These are phyloP conservation scores for Cynocephalus volans DNA, from an alignment of 2,113 vertebrate genomes.

Conservation along the genomic window DNA sequence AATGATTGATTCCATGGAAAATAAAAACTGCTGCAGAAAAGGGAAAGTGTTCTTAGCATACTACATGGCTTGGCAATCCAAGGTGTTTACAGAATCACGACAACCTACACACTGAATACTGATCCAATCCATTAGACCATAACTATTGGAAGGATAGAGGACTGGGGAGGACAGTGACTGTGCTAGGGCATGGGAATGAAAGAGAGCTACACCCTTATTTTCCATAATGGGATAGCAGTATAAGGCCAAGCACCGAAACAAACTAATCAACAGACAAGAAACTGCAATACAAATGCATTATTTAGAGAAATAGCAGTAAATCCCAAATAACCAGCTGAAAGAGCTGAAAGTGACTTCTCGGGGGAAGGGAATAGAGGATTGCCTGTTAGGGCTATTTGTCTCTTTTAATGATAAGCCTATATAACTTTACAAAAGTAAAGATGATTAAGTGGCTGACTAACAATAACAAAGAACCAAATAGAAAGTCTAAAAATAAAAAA, in stretches of 20 bases:
- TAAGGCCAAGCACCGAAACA: not conserved
- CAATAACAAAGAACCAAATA: slow-evolving; percentile 7
- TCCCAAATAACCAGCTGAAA: not conserved
- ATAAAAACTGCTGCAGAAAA: slow-evolving; percentile 33
- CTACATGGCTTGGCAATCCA: not conserved
- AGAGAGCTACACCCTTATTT: not conserved
- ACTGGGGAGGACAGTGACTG: not conserved
- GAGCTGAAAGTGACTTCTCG: not conserved
- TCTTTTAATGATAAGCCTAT: slow-evolving; percentile 8
- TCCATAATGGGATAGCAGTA: not conserved
- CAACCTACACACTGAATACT: not conserved
- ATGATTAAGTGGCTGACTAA: not conserved
- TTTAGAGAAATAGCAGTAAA: not conserved
- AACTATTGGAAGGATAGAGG: not conserved
- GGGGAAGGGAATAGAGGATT: not conserved
- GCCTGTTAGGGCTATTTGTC: not conserved
- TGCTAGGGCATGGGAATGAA: not conserved
- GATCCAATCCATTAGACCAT: not conserved
- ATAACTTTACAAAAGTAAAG: slow-evolving; percentile 44
- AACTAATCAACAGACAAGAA: not conserved
- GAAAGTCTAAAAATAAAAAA: slow-evolving; percentile 4
- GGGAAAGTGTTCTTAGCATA: not conserved
- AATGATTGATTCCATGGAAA: slow-evolving; percentile 10
- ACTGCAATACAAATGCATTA: not conserved
- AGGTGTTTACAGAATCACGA: not conserved